Percentiles rank a stretch among this genome's conserved stretches.
Conservation (phyloP, 2,113 vertebrate genomes). For the Suncus etruscus region DNA sequence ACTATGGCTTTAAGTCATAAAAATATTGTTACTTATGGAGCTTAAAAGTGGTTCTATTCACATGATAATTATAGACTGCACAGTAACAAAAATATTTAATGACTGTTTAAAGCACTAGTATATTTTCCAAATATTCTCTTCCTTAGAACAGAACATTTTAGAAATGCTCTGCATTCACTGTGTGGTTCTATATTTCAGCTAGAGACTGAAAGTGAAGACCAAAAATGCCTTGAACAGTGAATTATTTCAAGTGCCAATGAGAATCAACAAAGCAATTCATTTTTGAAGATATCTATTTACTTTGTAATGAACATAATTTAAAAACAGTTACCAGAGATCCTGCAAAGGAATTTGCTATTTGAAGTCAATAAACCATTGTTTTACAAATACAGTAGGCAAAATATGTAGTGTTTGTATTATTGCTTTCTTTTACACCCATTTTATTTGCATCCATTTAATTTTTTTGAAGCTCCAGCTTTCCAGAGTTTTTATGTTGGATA, state of each 20-base stretch:
- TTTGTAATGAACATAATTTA: slow-evolving; percentile 2
- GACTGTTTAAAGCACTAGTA: slow-evolving; percentile 32
- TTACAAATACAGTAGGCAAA: neutral
- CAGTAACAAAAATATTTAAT: slow-evolving; percentile 59
- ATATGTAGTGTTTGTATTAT: neutral
- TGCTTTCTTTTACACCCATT: neutral
- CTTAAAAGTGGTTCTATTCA: slow-evolving; percentile 22
- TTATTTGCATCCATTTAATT: neutral
- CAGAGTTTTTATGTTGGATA: neutral
- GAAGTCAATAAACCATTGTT: neutral
- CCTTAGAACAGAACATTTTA: neutral
- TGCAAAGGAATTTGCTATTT: neutral
- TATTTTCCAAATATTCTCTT: slow-evolving; percentile 22
- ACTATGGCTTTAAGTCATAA: slow-evolving; percentile 34
- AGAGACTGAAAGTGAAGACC: neutral
- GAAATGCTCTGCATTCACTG: neutral
- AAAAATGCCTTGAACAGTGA: slow-evolving; percentile 21
- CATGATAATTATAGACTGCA: slow-evolving; percentile 56
- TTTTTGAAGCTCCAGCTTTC: neutral
- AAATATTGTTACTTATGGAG: slow-evolving; percentile 64
- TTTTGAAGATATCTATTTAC: slow-evolving; percentile 30
- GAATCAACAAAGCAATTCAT: neutral
- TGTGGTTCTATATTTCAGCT: neutral
- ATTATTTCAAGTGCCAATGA: neutral
- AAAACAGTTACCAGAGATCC: slow-evolving; percentile 14